phyloP scores from a whole-genome alignment of 1,140 invertebrate genomes.

The Drosophila aff. region DNA sequence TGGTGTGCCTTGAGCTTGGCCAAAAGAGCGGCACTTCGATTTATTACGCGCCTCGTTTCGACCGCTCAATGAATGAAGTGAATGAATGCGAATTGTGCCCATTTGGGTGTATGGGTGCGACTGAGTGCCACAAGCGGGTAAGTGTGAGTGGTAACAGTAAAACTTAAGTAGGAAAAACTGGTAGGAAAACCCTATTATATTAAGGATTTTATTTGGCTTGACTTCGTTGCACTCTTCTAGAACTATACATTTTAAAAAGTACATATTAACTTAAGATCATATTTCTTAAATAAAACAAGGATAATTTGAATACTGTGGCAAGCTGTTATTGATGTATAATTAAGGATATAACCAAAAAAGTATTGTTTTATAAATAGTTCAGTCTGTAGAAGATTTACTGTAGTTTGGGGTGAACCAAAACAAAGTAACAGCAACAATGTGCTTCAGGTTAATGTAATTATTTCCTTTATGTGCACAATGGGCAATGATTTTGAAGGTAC shows the following conservation, averaged over 20 bases:
- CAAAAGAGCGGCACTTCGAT: constrained; percentile 45
- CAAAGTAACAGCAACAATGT: constrained; percentile 36
- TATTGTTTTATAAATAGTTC: background rate
- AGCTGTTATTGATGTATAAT: no score
- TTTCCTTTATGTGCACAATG: constrained; percentile 54
- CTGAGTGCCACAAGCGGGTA: background rate
- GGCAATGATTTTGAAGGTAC: constrained; percentile 38
- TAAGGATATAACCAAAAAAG: no score
- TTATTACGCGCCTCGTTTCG: constrained; percentile 54
- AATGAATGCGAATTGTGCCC: constrained; percentile 41
- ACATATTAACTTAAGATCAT: no score
- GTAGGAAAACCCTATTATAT: background rate
- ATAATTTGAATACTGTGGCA: no score
- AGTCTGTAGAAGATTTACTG: background rate
- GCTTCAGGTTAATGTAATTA: constrained; percentile 58
- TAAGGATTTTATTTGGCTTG: background rate
- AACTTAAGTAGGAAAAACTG: background rate
- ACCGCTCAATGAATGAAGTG: constrained; percentile 51
- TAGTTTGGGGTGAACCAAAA: constrained; percentile 5
- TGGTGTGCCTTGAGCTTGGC: constrained; percentile 54
- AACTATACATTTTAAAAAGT: background rate
- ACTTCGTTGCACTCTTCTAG: background rate
- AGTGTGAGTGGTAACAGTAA: background rate
- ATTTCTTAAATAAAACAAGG: background rate
- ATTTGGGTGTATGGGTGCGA: constrained; percentile 7